These are phyloP conservation scores for Uloborus plumipes DNA, from an alignment of 2,888 invertebrate species.

Conservation along the genomic window DNA sequence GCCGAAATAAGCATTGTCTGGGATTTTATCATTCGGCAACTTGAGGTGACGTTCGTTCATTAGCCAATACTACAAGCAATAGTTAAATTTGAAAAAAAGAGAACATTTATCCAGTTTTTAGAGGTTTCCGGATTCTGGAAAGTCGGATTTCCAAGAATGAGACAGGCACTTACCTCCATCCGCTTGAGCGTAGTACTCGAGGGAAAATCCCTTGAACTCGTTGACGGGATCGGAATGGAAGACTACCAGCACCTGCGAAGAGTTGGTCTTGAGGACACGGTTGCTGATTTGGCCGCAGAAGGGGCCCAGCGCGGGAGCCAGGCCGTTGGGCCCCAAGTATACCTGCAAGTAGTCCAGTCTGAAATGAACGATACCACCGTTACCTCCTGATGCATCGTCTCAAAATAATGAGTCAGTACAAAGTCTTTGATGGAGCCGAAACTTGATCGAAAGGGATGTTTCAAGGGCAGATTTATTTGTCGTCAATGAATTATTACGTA, in stretches of 20 bases:
- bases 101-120: too few species aligned
- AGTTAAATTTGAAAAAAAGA: too few species aligned
- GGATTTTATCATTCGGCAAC: too few species aligned
- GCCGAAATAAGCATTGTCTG: too few species aligned
- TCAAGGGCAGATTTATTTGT: too few species aligned
- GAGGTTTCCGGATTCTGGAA: too few species aligned
- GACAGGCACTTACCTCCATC: slow-evolving; percentile 17
- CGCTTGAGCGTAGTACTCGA: slow-evolving; percentile 50
- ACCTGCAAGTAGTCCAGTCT: slow-evolving; percentile 63
- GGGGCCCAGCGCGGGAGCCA: slow-evolving; percentile 48
- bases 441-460: too few species aligned
- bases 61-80: too few species aligned
- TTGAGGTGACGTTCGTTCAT: too few species aligned
- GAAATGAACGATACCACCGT: slow-evolving; percentile 33
- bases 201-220: slow-evolving; percentile 65
- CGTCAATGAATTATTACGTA: neutral
- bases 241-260: slow-evolving; percentile 55
- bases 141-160: too few species aligned
- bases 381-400: neutral
- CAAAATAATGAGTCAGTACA: too few species aligned
- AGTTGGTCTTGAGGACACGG: slow-evolving; percentile 63
- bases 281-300: slow-evolving; percentile 64
- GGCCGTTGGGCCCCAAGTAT: slow-evolving; percentile 38
- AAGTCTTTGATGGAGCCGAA: too few species aligned
- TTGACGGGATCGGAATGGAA: slow-evolving; percentile 66